Evolutionary conservation across 2,113 vertebrate species (phyloP).

Genomic region (Cheirogaleus medius): DNA sequence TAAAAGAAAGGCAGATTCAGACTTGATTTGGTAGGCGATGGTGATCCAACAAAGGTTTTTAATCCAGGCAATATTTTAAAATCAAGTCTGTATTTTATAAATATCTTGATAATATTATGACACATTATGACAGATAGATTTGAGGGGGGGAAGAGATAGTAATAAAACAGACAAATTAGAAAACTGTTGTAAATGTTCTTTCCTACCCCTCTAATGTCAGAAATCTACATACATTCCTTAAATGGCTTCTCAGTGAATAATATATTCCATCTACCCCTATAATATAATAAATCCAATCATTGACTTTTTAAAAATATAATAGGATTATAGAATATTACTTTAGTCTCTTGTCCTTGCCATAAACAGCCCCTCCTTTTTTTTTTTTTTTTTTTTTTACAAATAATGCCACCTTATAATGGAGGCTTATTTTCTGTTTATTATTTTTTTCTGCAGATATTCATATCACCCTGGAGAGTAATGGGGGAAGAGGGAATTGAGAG

Average conservation of each 20-base stretch:
- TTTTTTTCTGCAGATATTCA: background rate
- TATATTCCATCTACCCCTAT: background rate
- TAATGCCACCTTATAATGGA: background rate
- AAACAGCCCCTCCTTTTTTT: background rate
- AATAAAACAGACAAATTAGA: background rate
- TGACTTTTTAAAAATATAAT: background rate
- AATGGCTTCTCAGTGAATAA: background rate
- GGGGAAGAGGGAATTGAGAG: background rate
- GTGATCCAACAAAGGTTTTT: background rate
- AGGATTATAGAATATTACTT: background rate
- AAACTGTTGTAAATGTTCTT: background rate
- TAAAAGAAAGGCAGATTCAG: background rate
- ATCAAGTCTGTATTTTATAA: constrained; percentile 39
- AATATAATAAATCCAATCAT: background rate
- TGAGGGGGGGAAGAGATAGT: background rate
- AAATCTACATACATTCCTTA: background rate
- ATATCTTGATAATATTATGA: background rate
- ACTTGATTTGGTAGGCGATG: background rate
- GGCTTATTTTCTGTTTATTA: background rate
- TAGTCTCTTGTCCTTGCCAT: background rate
- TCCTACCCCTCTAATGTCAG: background rate
- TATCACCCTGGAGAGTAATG: background rate
- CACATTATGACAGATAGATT: background rate
- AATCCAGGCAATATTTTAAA: background rate
- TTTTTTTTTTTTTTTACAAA: background rate